phyloP scores from a whole-genome alignment of 2,113 vertebrate genomes.

The Mesoclemmys tuberculata region DNA sequence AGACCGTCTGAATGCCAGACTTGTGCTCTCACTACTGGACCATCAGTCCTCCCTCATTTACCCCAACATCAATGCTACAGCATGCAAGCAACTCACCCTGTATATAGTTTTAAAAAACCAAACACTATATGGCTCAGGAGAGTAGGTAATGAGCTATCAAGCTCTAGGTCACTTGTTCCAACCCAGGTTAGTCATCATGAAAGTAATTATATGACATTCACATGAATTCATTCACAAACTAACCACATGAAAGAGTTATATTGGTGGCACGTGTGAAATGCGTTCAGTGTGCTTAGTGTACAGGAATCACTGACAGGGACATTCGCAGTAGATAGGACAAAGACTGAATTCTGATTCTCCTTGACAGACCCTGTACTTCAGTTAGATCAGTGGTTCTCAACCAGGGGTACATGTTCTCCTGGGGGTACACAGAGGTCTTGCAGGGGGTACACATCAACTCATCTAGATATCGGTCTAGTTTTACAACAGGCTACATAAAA shows the following conservation, averaged over 20 bases:
- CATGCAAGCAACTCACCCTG: not conserved
- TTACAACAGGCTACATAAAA: too few species aligned
- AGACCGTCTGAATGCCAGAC: not conserved
- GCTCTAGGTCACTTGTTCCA: not conserved
- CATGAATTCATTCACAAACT: too few species aligned
- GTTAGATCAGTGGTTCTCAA: not conserved
- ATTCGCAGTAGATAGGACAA: not conserved
- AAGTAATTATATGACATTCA: too few species aligned
- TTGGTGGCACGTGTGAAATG: not conserved
- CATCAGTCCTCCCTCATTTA: not conserved
- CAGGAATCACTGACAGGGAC: not conserved
- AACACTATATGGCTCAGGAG: not conserved
- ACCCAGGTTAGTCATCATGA: not conserved
- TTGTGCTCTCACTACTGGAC: not conserved
- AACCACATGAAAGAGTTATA: too few species aligned
- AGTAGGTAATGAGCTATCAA: constrained; percentile 14
- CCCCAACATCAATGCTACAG: not conserved
- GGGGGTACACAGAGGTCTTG: too few species aligned
- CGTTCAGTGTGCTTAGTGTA: not conserved
- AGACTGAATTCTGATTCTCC: not conserved
- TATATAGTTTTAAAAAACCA: not conserved
- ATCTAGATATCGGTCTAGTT: too few species aligned
- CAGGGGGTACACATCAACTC: too few species aligned
- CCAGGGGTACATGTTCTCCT: too few species aligned
- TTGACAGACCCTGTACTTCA: not conserved